A percentile compares a stretch with the other conserved stretches of the same genome.
Evolutionary conservation across 2,888 invertebrate genomes (phyloP).

Genomic region (Salpingus planirostris): DNA sequence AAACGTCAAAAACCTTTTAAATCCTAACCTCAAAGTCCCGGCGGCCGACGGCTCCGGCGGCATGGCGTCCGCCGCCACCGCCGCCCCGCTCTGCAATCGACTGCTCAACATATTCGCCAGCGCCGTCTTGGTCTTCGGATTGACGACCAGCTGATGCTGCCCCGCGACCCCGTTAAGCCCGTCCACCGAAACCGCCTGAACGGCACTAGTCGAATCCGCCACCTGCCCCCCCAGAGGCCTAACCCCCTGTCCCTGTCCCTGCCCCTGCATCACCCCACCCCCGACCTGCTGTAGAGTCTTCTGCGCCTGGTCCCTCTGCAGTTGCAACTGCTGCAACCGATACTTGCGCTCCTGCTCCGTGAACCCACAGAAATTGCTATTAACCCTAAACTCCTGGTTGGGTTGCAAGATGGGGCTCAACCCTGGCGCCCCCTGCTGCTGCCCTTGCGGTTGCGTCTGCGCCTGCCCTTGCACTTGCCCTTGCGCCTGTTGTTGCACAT

Average conservation of each 20-base stretch:
- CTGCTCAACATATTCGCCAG: slow-evolving; percentile 90
- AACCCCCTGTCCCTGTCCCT: slow-evolving; percentile 13
- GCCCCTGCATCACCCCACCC: slow-evolving; percentile 10
- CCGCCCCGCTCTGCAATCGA: slow-evolving; percentile 53
- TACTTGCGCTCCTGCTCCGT: slow-evolving; percentile 52
- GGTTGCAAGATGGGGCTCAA: slow-evolving; percentile 39
- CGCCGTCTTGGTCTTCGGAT: slow-evolving; percentile 89
- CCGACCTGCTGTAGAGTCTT: slow-evolving; percentile 15
- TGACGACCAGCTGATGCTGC: slow-evolving; percentile 56
- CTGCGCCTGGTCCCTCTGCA: slow-evolving; percentile 29
- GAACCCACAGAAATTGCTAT: too few relatives aligned
- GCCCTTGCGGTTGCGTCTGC: slow-evolving; percentile 53
- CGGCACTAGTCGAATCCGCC: slow-evolving; percentile 25
- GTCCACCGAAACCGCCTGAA: slow-evolving; percentile 11
- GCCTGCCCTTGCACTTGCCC: slow-evolving; percentile 45
- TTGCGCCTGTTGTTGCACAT: slow-evolving; percentile 13
- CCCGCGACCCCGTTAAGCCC: slow-evolving; percentile 7
- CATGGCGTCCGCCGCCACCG: slow-evolving; percentile 37
- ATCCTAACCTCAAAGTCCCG: slow-evolving; percentile 52
- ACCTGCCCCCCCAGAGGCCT: slow-evolving; percentile 21
- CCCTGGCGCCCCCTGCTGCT: slow-evolving; percentile 31
- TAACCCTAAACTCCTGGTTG: too few relatives aligned
- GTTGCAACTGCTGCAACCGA: slow-evolving; percentile 55
- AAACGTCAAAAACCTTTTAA: too few relatives aligned
- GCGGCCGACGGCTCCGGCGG: slow-evolving; percentile 50